Conservation (phyloP, 92 coral and sea anemone species). For the Virgularia gustaviana region DNA sequence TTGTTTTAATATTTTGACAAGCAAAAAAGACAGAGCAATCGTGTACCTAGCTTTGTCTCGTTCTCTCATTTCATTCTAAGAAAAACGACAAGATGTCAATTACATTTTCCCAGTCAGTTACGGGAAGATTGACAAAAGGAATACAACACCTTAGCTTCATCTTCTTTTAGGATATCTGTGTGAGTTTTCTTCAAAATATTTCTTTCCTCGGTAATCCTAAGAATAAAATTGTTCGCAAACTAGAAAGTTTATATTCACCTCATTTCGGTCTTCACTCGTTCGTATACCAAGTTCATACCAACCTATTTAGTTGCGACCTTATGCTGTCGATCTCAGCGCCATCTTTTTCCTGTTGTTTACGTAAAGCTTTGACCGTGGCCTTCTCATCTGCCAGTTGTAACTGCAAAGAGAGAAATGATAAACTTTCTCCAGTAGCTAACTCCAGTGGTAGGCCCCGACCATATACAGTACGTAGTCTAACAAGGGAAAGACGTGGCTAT, state of each 20-base stretch:
- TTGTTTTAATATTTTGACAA: neutral
- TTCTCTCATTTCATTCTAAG: constrained; percentile 22
- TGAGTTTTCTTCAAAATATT: constrained; percentile 57
- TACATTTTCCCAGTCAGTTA: neutral
- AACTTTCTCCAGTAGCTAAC: neutral
- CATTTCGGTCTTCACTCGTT: too few relatives aligned
- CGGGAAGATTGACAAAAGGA: neutral
- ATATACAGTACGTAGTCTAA: too few relatives aligned
- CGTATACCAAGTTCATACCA: too few relatives aligned
- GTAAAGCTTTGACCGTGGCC: constrained; percentile 85
- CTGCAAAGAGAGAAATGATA: constrained; percentile 31
- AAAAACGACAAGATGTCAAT: neutral
- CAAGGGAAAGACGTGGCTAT: too few relatives aligned
- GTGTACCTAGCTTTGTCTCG: constrained; percentile 27
- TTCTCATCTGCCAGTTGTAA: constrained; percentile 91
- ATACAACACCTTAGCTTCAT: constrained; percentile 59
- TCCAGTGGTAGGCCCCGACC: neutral
- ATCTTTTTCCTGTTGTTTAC: constrained; percentile 95
- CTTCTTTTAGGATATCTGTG: constrained; percentile 71
- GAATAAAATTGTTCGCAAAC: neutral
- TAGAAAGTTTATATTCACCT: too few relatives aligned
- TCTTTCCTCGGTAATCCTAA: constrained; percentile 79
- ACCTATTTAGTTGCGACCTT: constrained; percentile 76
- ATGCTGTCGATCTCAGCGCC: constrained; percentile 75
- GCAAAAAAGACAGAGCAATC: neutral